Base-by-base conservation (phyloP, 1,140 invertebrate species). In the Apis laboriosa region DNA sequence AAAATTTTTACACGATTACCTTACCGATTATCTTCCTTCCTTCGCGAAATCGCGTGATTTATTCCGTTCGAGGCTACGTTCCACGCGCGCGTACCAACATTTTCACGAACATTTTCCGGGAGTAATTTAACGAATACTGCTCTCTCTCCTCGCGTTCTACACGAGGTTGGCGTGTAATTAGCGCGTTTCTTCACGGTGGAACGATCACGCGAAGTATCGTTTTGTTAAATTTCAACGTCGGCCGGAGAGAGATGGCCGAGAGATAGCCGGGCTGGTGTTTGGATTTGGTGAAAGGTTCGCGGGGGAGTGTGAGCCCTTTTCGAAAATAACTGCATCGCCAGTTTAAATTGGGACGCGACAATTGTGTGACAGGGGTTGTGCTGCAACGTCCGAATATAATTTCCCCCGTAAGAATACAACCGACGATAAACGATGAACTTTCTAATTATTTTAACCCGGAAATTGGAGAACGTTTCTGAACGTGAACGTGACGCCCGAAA, bases 351-450 rank as follows among this genome's bases (percentile, higher is more conserved):
- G n/a, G 34, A 34, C 34, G 34, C 34, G 4, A 2, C 34, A 4
- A 34, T 34, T 34, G 34, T 2, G 34, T 4, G 34, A 34, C 34
- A 34, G 15, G 15, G 15, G 15, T 51, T n/a, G 55, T 21, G 15
- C 28, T 28, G 19, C 8, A 53, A 17, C n/a, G 55, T 75, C n/a
- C 15, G 73, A 75, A 75, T 75, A 75, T 75, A 75, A 75, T 61
- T 49, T 61, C 63, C 58, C 58, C 58, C 58, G 58, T 73, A 73
- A 58, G 8, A 19, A 58, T 55, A 43, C 28, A 58, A 73, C 24
- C 4, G 55, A 9, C 34, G 19, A n/a, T n/a, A n/a, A n/a, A n/a
- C n/a, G n/a, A n/a, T n/a, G n/a, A 58, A 73, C 11, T 73, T 73
- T 58, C 71, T 58, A 58, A 73, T 73, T 73, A 73, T 58, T 73